Evolutionary conservation across 2,888 invertebrate species (phyloP), one percentile per base, ranked within the genome.

Genomic region (Agrotis exclamationis): DNA sequence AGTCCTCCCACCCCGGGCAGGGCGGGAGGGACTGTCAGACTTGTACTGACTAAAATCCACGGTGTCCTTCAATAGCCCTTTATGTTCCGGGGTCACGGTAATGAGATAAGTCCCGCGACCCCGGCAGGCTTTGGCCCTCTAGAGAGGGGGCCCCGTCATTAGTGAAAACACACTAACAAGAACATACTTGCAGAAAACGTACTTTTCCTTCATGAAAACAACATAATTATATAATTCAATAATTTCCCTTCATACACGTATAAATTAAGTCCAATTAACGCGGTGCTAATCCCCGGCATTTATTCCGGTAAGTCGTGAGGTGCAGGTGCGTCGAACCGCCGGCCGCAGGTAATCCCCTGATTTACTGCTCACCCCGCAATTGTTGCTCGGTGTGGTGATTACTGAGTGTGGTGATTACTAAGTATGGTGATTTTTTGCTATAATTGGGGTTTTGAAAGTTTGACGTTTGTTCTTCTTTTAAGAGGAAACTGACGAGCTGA

Each of bases 281-380:
- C 63, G 65, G 84, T 82, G 85, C 63, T 87, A 85, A 88, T 83
- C 79, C 80, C 22, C 28, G 67, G 80, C 76, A 83, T 85, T 86
- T 82, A 82, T 86, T 28, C 79, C 53, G 33, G 66, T 83, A 83
- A 85, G 76, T 80, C 82, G 66, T 64, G 67, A 67, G 77, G 58
- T 86, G 86, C 86, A 86, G 85, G 85, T 87, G 87, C 74, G 74
- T 70, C 76, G 66, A 73, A 82, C 70, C 74, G 69, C 83, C 64
- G 63, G 58, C 75, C 72, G 72, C 62, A 58, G 44, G 58, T 85
- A 85, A 87, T 78, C 83, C 78, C 47, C 11, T 76, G 80, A 80
- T 85, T 82, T 78, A 86, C 74, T 69, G 72, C 58, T 69, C 63
- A 67, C 63, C 59, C 58, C 51, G 60, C 76, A 73, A 76, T 85